These are phyloP conservation scores for Drosophila mimetica DNA, from an alignment of 2,888 invertebrate genomes.

Conservation along the genomic window DNA sequence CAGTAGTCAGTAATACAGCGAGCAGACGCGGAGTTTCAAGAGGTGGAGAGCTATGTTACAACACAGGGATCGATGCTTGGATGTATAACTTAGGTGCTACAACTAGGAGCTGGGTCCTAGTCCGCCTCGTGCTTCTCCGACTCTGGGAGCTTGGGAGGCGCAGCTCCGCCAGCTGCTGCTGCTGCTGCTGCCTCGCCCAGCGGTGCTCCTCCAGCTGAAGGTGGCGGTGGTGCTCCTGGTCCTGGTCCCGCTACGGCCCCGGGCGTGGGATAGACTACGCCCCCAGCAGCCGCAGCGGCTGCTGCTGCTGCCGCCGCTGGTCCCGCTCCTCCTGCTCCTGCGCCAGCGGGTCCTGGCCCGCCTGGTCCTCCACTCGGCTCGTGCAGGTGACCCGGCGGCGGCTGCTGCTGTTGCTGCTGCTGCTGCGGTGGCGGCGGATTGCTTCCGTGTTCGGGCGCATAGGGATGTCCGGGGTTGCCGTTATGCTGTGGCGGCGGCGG, in stretches of 20 bases:
- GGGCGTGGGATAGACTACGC: slow-evolving; percentile 1
- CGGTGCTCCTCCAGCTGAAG: slow-evolving; percentile 34
- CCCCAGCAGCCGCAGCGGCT: slow-evolving; percentile 4
- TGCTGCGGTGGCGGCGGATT: slow-evolving; percentile 64
- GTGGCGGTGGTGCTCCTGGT: slow-evolving; percentile 41
- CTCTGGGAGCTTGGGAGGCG: slow-evolving; percentile 65
- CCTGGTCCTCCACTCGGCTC: slow-evolving; percentile 61
- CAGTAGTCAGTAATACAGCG: background rate
- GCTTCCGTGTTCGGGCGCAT: slow-evolving; percentile 46
- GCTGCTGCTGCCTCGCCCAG: slow-evolving; percentile 32
- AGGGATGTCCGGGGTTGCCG: slow-evolving; percentile 57
- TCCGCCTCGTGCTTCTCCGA: slow-evolving; percentile 83
- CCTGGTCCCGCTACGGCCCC: slow-evolving; percentile 49
- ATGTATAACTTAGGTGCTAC: slow-evolving; percentile 28
- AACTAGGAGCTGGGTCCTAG: slow-evolving; percentile 46
- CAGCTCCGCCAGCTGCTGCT: slow-evolving; percentile 40
- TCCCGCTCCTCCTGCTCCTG: slow-evolving; percentile 31
- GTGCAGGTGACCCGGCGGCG: slow-evolving; percentile 62
- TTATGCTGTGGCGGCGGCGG: slow-evolving; percentile 80
- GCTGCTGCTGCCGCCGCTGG: slow-evolving; percentile 21
- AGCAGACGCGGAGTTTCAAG: background rate
- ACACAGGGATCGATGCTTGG: slow-evolving; percentile 16
- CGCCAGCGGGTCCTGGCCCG: slow-evolving; percentile 2
- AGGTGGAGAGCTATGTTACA: slow-evolving; percentile 37
- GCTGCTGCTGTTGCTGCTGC: slow-evolving; percentile 41